Conservation (phyloP, 2,113 vertebrate species). For the Vulpes vulpes region DNA sequence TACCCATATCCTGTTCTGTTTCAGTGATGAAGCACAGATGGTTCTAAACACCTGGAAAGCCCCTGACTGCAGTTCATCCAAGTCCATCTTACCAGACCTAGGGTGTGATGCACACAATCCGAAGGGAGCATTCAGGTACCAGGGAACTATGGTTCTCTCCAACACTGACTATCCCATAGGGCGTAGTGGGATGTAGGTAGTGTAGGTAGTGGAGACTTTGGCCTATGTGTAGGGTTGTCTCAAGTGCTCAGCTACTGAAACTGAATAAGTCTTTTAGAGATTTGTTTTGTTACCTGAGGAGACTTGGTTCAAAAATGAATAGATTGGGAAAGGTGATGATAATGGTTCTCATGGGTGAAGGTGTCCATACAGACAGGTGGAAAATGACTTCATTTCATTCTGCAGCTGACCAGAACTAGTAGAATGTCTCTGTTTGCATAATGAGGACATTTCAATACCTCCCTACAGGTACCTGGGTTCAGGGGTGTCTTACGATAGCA, state of each 20-base stretch:
- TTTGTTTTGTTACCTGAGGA: background rate
- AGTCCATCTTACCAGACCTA: background rate
- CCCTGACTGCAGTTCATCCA: background rate
- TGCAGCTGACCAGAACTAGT: background rate
- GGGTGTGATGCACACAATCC: background rate
- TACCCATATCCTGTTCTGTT: no score
- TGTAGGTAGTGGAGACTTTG: background rate
- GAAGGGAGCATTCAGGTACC: no score
- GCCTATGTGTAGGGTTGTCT: background rate
- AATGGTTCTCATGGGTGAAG: no score
- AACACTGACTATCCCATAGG: rapidly evolving
- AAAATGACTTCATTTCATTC: background rate
- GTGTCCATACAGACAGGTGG: background rate
- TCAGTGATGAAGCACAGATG: background rate
- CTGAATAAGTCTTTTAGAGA: background rate
- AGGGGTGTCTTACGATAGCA: background rate
- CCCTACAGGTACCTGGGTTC: background rate
- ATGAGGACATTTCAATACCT: background rate
- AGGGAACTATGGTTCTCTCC: background rate
- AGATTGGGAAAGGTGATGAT: background rate
- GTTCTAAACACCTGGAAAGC: background rate
- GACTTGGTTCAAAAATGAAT: background rate
- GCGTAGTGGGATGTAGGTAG: no score
- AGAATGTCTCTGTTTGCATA: background rate
- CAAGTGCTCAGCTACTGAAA: background rate